Conservation (phyloP, 2,113 vertebrate species). For the Ochotona princeps region DNA sequence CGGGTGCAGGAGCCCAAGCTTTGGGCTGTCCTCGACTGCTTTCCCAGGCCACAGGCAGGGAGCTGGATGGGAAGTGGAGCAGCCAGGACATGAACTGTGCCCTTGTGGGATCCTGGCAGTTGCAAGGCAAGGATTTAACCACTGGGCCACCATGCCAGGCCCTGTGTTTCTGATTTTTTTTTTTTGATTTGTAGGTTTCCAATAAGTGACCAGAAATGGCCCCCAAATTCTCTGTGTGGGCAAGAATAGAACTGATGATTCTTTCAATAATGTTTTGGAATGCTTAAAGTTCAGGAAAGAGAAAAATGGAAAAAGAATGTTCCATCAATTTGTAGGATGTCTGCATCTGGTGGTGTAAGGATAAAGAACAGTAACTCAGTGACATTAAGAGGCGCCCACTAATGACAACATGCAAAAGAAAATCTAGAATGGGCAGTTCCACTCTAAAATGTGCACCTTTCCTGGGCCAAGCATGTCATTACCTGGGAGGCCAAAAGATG, state of each 20-base stretch:
- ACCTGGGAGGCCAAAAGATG: slow-evolving; percentile 73
- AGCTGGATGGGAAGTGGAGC: no score
- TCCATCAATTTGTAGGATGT: background rate
- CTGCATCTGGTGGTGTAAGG: background rate
- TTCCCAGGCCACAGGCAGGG: no score
- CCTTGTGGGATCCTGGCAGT: no score
- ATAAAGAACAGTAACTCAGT: background rate
- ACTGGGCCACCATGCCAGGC: no score
- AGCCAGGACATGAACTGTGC: no score
- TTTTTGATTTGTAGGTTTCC: background rate
- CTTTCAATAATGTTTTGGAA: background rate
- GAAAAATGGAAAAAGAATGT: background rate
- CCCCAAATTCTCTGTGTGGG: background rate
- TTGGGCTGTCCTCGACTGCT: no score
- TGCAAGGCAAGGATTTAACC: no score
- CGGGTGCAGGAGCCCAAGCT: no score
- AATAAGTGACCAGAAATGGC: background rate
- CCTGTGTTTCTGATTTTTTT: background rate
- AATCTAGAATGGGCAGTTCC: background rate
- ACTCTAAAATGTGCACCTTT: accelerated
- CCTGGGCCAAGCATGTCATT: background rate
- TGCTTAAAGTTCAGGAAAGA: background rate
- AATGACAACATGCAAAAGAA: background rate
- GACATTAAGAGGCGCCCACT: background rate
- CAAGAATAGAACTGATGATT: background rate